Percentiles rank a stretch among this genome's conserved stretches.
phyloP scores from a whole-genome alignment of 2,113 vertebrate species.

The Galemys pyrenaicus region DNA sequence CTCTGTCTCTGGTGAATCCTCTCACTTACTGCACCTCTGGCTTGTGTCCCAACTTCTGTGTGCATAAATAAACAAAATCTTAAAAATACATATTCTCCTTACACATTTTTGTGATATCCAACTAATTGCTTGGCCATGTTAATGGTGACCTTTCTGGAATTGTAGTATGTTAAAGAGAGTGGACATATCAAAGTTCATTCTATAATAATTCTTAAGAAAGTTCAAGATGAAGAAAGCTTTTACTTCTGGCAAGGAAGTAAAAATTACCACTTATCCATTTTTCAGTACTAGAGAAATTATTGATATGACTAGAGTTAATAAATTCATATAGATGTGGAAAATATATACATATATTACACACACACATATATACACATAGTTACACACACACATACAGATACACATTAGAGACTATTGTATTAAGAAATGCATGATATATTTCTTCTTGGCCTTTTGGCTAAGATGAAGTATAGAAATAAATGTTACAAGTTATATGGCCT shows the following conservation, averaged over 20 bases:
- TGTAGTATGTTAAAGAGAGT: background rate
- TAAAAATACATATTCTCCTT: background rate
- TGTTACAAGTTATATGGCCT: background rate
- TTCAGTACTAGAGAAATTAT: background rate
- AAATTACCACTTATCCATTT: background rate
- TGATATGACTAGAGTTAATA: background rate
- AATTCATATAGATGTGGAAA: background rate
- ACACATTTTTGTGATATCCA: background rate
- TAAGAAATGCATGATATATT: background rate
- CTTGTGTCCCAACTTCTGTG: no score
- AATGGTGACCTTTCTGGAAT: constrained; percentile 26
- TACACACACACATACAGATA: background rate
- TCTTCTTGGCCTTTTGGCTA: no score
- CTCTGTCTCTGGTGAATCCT: no score
- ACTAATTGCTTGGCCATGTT: background rate
- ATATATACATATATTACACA: background rate
- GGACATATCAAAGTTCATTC: background rate
- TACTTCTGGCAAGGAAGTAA: background rate
- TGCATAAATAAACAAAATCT: no score
- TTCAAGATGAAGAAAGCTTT: background rate
- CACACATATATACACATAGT: background rate
- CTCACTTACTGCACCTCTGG: no score
- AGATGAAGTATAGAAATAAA: no score
- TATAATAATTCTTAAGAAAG: background rate
- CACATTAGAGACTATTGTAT: background rate